Conservation (phyloP, 2,113 vertebrate genomes). For the Xiphophorus hellerii region DNA sequence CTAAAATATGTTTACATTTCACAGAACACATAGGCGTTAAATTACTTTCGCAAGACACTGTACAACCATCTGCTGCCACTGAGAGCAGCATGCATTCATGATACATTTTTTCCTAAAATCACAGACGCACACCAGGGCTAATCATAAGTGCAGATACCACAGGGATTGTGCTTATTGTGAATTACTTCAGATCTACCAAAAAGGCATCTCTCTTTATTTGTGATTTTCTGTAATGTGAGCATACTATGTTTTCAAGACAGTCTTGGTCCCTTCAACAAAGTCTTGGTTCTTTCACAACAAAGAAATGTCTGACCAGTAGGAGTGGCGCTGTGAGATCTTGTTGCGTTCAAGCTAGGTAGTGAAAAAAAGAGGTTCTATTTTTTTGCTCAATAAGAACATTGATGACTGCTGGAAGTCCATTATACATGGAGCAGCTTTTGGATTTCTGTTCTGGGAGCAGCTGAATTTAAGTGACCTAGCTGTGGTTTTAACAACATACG, state of each 20-base stretch:
- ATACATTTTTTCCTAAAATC: neutral
- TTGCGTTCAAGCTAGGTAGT: neutral
- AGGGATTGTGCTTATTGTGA: constrained; percentile 49
- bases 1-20: neutral
- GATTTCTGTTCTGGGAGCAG: neutral
- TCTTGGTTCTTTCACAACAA: constrained; percentile 26
- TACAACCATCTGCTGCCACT: neutral
- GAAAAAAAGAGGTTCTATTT: neutral
- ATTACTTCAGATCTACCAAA: constrained; percentile 63
- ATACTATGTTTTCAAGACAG: constrained; percentile 45
- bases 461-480: neutral
- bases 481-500: neutral
- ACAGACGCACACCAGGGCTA: constrained; percentile 21
- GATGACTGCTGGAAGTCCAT: neutral
- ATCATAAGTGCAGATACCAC: constrained; percentile 39
- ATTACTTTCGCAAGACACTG: neutral
- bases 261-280: constrained; percentile 33
- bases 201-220: constrained; percentile 52
- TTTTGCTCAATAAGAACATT: neutral
- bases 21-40: neutral
- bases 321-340: constrained; percentile 1
- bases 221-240: constrained; percentile 11
- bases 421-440: neutral
- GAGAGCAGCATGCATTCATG: constrained; percentile 7
- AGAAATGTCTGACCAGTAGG: neutral